Base-by-base conservation (phyloP, 2,797 vertebrate genomes). In the Odontamblyopus rebecca region DNA sequence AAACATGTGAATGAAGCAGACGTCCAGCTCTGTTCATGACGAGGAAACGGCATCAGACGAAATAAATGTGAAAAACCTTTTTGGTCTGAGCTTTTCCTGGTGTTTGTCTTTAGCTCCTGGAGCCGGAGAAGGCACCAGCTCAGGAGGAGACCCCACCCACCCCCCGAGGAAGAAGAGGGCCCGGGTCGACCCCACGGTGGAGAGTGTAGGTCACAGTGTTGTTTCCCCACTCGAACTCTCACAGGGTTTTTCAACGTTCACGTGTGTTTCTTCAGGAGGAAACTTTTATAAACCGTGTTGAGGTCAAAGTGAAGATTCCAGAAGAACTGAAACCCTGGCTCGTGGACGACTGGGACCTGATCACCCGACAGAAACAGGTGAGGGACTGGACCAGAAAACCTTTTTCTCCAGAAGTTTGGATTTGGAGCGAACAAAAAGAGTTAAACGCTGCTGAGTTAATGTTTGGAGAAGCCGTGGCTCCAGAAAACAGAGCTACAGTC, bases 251-350 rank as follows among this genome's bases (percentile, higher is more conserved):
- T 32, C 7, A 35, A 35, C 6, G 32, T 35, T 35, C 32, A 64
- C 13, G 2, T 69, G 18, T 83, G 30, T 82, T 64, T 19, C 67
- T 76, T 6, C 13, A 99, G 97, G 98, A 99, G 89, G 98, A 99
- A 80, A 98, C 97, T 0, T 99, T 99, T 87, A 98, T 98, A 91
- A 99, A 98, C 92, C 95, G 97, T 87, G 97, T 99, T 65, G 97
- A 99, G 88, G 97, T 99, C 13, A 99, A 99, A 89, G 97, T 99
- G 64, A 99, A 99, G 91, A 99, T 99, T 85, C 97, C 98, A 0
- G 98, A 99, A 61, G 98, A 99, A 88, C 91, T 99, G 69, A 99
- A 99, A 89, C 98, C 97, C 0, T 99, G 98, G 98, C 95, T 99
- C 84, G 98, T 99, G 18, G 98, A 99, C 74, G 98, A 99, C 91